Base-by-base conservation (phyloP, 2,888 invertebrate species). In the Cerastoderma edule region DNA sequence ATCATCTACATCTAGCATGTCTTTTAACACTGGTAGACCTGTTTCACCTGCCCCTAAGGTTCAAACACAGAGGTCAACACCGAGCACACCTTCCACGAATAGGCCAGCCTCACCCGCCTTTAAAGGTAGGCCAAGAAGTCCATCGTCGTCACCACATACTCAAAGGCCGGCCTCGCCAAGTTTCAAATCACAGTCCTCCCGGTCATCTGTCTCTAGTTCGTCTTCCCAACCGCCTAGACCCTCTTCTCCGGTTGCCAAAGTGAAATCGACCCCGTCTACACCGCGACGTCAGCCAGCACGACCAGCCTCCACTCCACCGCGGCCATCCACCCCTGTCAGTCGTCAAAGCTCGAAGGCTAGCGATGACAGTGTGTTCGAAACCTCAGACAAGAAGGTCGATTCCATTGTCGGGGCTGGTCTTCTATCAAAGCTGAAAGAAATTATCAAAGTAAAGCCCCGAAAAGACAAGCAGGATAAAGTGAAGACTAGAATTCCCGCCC, bases 401-500 rank as follows among this genome's bases (percentile, higher is more conserved):
- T 30, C 39, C 10, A 53, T 57, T 19, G 48, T 24, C 63, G 79
- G 85, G 6, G 69, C 78, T 39, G 80, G 83, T 22, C 60, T 89
- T 28, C 81, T 88, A 22, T 83, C 84, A 19, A 88, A 88, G 75
- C 82, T 89, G 30, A 88, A 89, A 74, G 88, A 89, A 75, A 85
- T 89, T 30, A 79, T 87, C 6, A 85, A 88, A 68, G 85, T 87
- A 6, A 83, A 88, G 32, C 88, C 88, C 0, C 73, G 89, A 19
- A 87, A 85, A 67, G 88, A 88, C 50, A 83, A 85, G 63, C 78
- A 72, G 8, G 77, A 82, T 22, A 81, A 81, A 50, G 81, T 77
- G 65, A 85, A 75, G 67, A 81, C 87, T 8, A 80, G 85, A 69
- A 89, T 89, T 22, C 89, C 89, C 16, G 89, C 87, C 0, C 89